Percentiles rank a stretch among this genome's conserved stretches.
These are phyloP conservation scores for Polypterus bichir DNA, from an alignment of 2,113 vertebrate genomes.

Conservation along the genomic window DNA sequence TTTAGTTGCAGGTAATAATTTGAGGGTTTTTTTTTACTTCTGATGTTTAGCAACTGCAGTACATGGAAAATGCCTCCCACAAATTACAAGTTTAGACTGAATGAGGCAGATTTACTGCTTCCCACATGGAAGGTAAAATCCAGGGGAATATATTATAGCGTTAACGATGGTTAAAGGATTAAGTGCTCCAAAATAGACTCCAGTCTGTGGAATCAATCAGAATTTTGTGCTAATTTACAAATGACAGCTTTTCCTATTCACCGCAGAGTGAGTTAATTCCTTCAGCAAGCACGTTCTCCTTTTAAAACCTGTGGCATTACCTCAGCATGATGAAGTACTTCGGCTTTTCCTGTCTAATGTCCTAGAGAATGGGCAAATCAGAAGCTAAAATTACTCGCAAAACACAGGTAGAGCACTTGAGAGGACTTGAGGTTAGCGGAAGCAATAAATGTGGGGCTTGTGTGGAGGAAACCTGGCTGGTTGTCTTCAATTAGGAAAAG, in stretches of 20 bases:
- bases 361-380: too few relatives aligned
- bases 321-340: slow-evolving; percentile 29
- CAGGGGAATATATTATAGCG: slow-evolving; percentile 28
- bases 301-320: slow-evolving; percentile 17
- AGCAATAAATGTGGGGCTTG: too few relatives aligned
- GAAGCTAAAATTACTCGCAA: too few relatives aligned
- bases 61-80: slow-evolving; percentile 13
- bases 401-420: too few relatives aligned
- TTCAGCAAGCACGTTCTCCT: slow-evolving; percentile 16
- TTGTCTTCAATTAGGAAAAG: too few relatives aligned
- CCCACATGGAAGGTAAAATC: slow-evolving; percentile 22
- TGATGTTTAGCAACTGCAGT: slow-evolving; percentile 10
- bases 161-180: slow-evolving; percentile 35
- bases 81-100: slow-evolving; percentile 7
- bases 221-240: slow-evolving; percentile 32
- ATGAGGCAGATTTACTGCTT: slow-evolving; percentile 9
- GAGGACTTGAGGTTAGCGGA: too few relatives aligned
- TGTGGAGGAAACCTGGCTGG: too few relatives aligned
- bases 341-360: neutral
- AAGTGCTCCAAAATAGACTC: slow-evolving; percentile 33
- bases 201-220: slow-evolving; percentile 38
- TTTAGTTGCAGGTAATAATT: too few relatives aligned
- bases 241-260: slow-evolving; percentile 27
- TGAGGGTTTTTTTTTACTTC: slow-evolving; percentile 7
- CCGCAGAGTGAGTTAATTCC: slow-evolving; percentile 20